phyloP scores from a whole-genome alignment of 2,888 invertebrate species.

The Drosophila hamatofila region DNA sequence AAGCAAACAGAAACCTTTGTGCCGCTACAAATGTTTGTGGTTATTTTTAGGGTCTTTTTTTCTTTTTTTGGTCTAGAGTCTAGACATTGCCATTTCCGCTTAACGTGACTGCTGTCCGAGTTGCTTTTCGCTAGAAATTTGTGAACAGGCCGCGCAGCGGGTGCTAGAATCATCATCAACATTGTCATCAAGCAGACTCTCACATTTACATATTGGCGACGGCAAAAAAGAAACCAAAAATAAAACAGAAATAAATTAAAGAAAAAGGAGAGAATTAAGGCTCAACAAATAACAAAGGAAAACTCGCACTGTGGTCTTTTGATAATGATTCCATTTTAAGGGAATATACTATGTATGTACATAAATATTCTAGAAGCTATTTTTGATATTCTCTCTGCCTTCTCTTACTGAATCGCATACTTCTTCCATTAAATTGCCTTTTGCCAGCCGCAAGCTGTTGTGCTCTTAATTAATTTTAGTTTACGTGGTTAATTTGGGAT shows the following conservation, averaged over 20 bases:
- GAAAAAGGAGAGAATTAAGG: slow-evolving; percentile 1
- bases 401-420: not conserved
- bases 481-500: slow-evolving; percentile 19
- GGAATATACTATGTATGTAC: slow-evolving; percentile 5
- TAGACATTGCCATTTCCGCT: slow-evolving; percentile 79
- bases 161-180: slow-evolving; percentile 26
- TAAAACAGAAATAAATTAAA: not conserved
- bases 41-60: slow-evolving; percentile 31
- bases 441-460: slow-evolving; percentile 1
- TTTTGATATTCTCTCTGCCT: slow-evolving; percentile 21
- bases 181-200: slow-evolving; percentile 25
- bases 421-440: not conserved
- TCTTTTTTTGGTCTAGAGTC: slow-evolving; percentile 61
- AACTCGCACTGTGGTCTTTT: slow-evolving; percentile 3
- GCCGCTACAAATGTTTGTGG: slow-evolving; percentile 64
- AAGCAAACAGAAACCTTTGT: slow-evolving; percentile 59
- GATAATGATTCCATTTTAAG: slow-evolving; percentile 13
- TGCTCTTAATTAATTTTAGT: slow-evolving; percentile 31
- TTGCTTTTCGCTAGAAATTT: slow-evolving; percentile 19
- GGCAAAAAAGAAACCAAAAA: slow-evolving; percentile 6
- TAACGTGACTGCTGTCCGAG: slow-evolving; percentile 66
- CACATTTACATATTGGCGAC: slow-evolving; percentile 59
- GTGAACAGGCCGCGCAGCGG: slow-evolving; percentile 17
- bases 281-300: slow-evolving; percentile 13
- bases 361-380: slow-evolving; percentile 2